Percentiles rank a stretch among this genome's conserved stretches.
These are phyloP conservation scores for Pithys albifrons DNA, from an alignment of 2,113 vertebrate genomes.

Conservation along the genomic window DNA sequence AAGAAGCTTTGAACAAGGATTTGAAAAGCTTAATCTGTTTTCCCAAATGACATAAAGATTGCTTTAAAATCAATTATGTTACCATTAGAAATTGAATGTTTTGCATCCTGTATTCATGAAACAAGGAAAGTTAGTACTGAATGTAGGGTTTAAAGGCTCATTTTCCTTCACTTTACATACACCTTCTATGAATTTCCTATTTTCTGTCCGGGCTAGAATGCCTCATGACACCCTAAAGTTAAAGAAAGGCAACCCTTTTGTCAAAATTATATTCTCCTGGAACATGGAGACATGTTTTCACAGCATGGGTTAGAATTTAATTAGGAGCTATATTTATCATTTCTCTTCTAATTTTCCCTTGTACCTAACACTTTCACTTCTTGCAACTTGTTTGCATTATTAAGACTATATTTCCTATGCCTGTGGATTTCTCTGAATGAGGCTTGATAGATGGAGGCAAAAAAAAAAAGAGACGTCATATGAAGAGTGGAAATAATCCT, in stretches of 20 bases:
- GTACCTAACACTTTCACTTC: neutral
- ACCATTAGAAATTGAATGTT: neutral
- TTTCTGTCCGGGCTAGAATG: neutral
- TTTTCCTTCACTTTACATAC: neutral
- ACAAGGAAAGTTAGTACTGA: neutral
- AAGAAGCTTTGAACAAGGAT: constrained; percentile 40
- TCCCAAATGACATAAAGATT: constrained; percentile 8
- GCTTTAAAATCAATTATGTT: constrained; percentile 7
- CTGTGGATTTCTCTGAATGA: neutral
- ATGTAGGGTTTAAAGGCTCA: neutral
- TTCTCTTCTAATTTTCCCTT: neutral
- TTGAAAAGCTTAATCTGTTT: constrained; percentile 35
- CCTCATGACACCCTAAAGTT: neutral
- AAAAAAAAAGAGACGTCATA: neutral
- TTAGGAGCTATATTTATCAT: neutral
- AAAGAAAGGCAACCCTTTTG: neutral
- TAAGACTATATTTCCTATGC: neutral
- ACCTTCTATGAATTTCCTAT: neutral
- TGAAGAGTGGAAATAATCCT: neutral
- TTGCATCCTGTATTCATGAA: neutral
- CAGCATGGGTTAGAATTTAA: neutral
- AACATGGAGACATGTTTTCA: neutral
- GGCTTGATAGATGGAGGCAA: neutral
- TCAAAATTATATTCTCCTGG: neutral
- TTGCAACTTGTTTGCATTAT: neutral